Evolutionary conservation across 1,140 invertebrate genomes (phyloP), one percentile per base, ranked within the genome.

Genomic region (Drosophila bipectinata): DNA sequence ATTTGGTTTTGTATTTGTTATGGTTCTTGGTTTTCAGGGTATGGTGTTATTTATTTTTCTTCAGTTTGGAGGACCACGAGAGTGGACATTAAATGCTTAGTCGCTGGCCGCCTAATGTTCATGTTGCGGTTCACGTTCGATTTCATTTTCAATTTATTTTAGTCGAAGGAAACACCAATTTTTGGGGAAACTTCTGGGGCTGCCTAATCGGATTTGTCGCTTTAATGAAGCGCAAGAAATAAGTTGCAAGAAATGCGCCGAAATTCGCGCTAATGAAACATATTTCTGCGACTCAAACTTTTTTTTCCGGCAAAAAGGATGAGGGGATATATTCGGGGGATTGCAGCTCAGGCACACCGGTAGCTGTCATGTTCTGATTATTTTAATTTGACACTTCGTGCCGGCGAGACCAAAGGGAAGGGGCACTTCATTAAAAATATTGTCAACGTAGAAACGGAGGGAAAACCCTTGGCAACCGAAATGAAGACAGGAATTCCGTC

Each of bases 341-440:
- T 63, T 80, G 68, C 37, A 56, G 14, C 37, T 28, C 26, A 5
- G 34, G 72, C 73, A 72, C 72, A 79, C 81, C 81, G 82, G 83
- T 88, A 87, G 83, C 82, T 87, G 82, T 87, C 82, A 87, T 87
- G 82, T 88, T 87, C 82, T 87, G 82, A 87, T 87, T 87, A 87
- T 88, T 88, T 88, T 88, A 87, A 87, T 87, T 87, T 87, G 82
- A 87, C 82, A 87, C 82, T 88, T 75, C 21, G 63, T 78, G 82
- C 74, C 77, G 74, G 60, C 73, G 61, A 79, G 47, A 37, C 28
- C 30, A 58, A 71, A 80, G 49, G 41, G 72, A 76, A 69, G 68
- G 77, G 34, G 73, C 78, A 82, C 82, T 85, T 85, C 82, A 85
- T 85, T 85, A 85, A 85, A 84, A 85, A 87, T 71, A 87, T 85